Base-by-base conservation (phyloP, 2,113 vertebrate species). In the Dendrocopos noguchii region DNA sequence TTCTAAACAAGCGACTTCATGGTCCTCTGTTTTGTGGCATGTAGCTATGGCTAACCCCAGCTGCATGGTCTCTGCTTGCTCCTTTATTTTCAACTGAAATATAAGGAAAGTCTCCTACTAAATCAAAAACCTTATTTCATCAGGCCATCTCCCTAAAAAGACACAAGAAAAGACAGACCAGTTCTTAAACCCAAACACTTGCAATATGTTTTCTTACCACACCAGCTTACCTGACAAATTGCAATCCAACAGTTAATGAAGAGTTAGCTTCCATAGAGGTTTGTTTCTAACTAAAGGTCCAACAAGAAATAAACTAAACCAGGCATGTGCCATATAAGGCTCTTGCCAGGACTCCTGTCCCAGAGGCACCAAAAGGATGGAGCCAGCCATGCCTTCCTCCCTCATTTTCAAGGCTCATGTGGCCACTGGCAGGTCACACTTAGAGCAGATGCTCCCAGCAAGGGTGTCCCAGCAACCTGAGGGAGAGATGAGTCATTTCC, bases 1-100 rank as follows among this genome's bases (percentile, higher is more conserved):
- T 95, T 94, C 89, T 92, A 95, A 96, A 95, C 94, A 94, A 92
- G 36, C 5, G 2, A 87, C 67, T 75, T 73, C 61, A 74, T 1
- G 5, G 50, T 1, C 9, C 33, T 81, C 59, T 67, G 46, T 87
- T 93, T 52, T 79, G 57, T 0, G 4, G 75, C n/a, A 80, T 14
- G 61, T 66, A 90, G 57, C 65, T 67, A 55, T 19, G 29, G 50
- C 72, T 84, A 90, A 78, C 27, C 53, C 39, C 36, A 11, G 8
- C 53, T 82, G 31, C 60, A 42, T 2, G 3, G 29, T 67, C 65
- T 87, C 90, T 52, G 28, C 36, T 80, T 3, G 1, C 57, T 75
- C 19, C 52, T 67, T 76, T 64, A 71, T 73, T 93, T 78, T 72
- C 8, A 71, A 31, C 46, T 84, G 56, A 93, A 90, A 71, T 27